Evolutionary conservation across 2,888 invertebrate species (phyloP), one percentile per base, ranked within the genome.

Genomic region (Lepeophtheirus nordmannii): DNA sequence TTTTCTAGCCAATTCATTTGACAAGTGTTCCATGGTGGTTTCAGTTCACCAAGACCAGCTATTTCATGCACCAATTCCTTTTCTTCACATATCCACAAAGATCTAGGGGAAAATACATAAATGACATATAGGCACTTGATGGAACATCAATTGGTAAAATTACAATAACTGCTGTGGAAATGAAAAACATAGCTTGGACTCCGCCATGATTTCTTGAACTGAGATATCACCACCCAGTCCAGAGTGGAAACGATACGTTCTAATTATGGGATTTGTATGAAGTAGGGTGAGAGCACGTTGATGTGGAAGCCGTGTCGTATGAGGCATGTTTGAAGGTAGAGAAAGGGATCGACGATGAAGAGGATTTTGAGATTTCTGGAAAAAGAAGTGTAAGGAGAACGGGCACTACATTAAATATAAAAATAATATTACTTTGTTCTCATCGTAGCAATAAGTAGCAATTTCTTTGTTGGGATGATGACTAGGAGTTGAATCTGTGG

Each of bases 201-300:
- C 94, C 0, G 89, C 86, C 86, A 94, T 87, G 62, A 88, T 83
- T 76, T 94, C 94, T 73, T 91, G 88, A 3, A 93, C 91, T 70
- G 87, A 88, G 63, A 94, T 89, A 75, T 93, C 91, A 1, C 89
- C 90, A 0, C 90, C 89, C 37, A 89, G 79, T 0, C 90, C 89
- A 0, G 93, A 92, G 74, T 91, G 90, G 75, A 94, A 87, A 65
- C 92, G 82, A 75, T 86, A 89, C 8, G 88, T 81, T 70, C 80
- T 79, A 53, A 81, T 77, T 63, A 78, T 76, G 58, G 89, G 85
- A 74, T 89, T 87, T 39, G 85, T 75, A 70, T 75, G 77, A 66
- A 76, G 71, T 11, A 69, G 66, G 56, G 67, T 68, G 23, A 71
- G 62, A 61, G 69, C 67, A n/a, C 85, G 83, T 72, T 88, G 89